A percentile compares a stretch with the other conserved stretches of the same genome.
phyloP scores from a whole-genome alignment of 1,140 invertebrate genomes.

The Drosophila takahashii region DNA sequence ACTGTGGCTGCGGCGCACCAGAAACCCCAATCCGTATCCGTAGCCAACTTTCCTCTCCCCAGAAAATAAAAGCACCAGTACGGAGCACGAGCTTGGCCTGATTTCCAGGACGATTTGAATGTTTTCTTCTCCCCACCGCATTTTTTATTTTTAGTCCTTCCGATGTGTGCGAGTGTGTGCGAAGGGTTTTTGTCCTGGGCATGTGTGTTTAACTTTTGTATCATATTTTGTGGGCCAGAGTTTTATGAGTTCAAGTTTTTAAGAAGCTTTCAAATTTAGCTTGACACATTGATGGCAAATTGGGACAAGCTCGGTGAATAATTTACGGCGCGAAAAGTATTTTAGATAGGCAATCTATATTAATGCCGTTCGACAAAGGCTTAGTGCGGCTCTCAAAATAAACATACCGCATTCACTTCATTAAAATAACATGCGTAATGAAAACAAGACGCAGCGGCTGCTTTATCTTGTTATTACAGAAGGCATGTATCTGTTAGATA shows the following conservation, averaged over 20 bases:
- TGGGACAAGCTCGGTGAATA: constrained; percentile 26
- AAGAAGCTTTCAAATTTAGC: constrained; percentile 57
- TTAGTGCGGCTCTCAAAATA: constrained; percentile 17
- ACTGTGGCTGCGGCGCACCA: constrained; percentile 40
- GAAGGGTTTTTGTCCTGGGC: constrained; percentile 14
- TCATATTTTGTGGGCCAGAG: constrained; percentile 32
- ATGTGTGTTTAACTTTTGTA: constrained; percentile 45
- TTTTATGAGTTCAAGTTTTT: constrained; percentile 49
- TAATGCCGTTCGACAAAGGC: constrained; percentile 30
- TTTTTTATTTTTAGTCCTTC: constrained; percentile 6
- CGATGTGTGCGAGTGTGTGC: not conserved
- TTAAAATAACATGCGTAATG: constrained; percentile 47
- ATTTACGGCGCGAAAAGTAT: not conserved
- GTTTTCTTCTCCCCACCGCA: constrained; percentile 1
- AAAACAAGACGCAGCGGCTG: constrained; percentile 37
- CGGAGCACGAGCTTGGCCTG: constrained; percentile 45
- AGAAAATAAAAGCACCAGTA: constrained; percentile 7
- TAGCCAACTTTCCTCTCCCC: constrained; percentile 10
- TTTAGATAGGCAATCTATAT: constrained; percentile 34
- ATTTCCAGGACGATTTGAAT: constrained; percentile 42
- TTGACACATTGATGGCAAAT: constrained; percentile 44
- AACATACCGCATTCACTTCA: constrained; percentile 36
- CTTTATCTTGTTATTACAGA: constrained; percentile 46
- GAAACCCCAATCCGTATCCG: constrained; percentile 46
- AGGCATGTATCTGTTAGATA: constrained; percentile 11